Percentiles rank a stretch among this genome's conserved stretches.
These are phyloP conservation scores for Ichneumoninae sp. DNA, from an alignment of 2,888 invertebrate genomes.

Conservation along the genomic window DNA sequence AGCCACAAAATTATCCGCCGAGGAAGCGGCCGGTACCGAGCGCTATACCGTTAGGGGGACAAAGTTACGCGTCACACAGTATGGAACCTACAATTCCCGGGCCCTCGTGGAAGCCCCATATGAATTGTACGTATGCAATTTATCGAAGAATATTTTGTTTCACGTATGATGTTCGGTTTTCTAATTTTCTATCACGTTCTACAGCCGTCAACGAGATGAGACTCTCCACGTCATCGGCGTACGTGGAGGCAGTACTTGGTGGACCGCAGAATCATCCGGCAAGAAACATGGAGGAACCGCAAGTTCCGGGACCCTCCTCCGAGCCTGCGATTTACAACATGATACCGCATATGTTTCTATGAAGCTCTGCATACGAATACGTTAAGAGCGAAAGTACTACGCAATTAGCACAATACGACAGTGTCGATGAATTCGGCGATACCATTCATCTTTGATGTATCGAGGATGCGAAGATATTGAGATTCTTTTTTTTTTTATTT, in stretches of 20 bases:
- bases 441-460: background rate
- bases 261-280: slow-evolving; percentile 63
- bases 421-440: slow-evolving; percentile 2
- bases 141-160: background rate
- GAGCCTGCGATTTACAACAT: slow-evolving; percentile 62
- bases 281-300: slow-evolving; percentile 59
- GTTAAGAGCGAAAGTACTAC: background rate
- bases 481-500: background rate
- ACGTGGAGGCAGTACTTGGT: slow-evolving; percentile 63
- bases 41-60: slow-evolving; percentile 35
- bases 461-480: background rate
- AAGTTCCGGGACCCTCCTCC: slow-evolving; percentile 54
- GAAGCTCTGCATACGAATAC: slow-evolving; percentile 14
- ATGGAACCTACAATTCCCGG: slow-evolving; percentile 40
- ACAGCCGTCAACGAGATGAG: slow-evolving; percentile 63
- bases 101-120: slow-evolving; percentile 14
- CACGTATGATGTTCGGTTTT: background rate
- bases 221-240: slow-evolving; percentile 59
- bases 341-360: slow-evolving; percentile 63
- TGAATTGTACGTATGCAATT: slow-evolving; percentile 22
- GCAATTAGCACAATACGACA: background rate
- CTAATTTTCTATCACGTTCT: background rate
- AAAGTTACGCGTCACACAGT: slow-evolving; percentile 49
- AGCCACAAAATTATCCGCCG: slow-evolving; percentile 47
- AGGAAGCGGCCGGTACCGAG: slow-evolving; percentile 55